Conservation (phyloP, 2,888 invertebrate genomes). For the Bimastos eiseni region DNA sequence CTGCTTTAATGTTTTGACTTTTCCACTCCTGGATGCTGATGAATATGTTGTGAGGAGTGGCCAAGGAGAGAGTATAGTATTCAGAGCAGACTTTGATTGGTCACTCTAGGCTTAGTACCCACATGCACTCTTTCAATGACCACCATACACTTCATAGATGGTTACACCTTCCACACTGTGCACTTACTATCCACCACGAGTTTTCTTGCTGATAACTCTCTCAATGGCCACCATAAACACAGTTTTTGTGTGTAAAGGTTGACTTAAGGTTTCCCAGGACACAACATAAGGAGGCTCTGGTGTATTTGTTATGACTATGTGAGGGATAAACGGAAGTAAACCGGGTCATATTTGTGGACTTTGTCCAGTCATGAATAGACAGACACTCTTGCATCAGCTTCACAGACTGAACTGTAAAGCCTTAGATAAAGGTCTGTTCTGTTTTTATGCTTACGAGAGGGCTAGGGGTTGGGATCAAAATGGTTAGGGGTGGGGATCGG, state of each 20-base stretch:
- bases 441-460: not conserved
- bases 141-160: not conserved
- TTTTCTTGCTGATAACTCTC: not conserved
- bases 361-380: not conserved
- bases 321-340: not conserved
- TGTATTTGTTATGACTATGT: not conserved
- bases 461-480: too few relatives aligned
- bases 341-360: not conserved
- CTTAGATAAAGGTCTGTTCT: not conserved
- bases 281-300: not conserved
- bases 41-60: not conserved
- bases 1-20: not conserved
- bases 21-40: not conserved
- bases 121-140: not conserved
- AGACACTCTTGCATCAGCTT: not conserved
- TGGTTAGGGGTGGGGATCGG: too few relatives aligned
- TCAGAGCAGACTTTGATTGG: not conserved
- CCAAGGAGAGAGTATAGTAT: not conserved
- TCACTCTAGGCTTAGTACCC: not conserved
- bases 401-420: not conserved
- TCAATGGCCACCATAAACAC: not conserved
- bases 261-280: too few relatives aligned
- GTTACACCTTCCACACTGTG: not conserved
- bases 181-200: not conserved
- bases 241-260: too few relatives aligned